Evolutionary conservation across 2,888 invertebrate genomes (phyloP).

Genomic region (Stenchaetothrips biformis): DNA sequence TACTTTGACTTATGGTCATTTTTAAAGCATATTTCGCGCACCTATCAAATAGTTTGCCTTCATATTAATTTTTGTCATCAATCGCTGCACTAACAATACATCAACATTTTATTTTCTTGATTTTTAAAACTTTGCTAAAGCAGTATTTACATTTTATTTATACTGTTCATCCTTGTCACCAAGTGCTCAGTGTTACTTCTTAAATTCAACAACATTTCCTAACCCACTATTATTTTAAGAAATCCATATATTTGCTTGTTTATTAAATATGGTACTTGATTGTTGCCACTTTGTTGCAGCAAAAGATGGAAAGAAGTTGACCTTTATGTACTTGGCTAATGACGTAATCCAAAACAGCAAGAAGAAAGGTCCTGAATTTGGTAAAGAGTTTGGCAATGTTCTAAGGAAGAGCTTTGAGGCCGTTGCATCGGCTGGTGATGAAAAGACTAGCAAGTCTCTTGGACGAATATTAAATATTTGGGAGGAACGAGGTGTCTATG

Average conservation of each 20-base stretch:
- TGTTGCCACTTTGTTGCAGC: slow-evolving; percentile 53
- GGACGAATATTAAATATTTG: slow-evolving; percentile 82
- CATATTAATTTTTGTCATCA: too few relatives aligned
- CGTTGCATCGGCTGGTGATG: slow-evolving; percentile 58
- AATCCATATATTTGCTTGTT: neutral
- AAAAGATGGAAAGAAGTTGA: slow-evolving; percentile 78
- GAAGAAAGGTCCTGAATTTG: slow-evolving; percentile 95
- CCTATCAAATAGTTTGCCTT: too few relatives aligned
- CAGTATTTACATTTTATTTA: too few relatives aligned
- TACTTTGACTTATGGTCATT: too few relatives aligned
- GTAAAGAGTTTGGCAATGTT: slow-evolving; percentile 76
- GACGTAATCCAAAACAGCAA: slow-evolving; percentile 99
- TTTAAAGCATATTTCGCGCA: too few relatives aligned
- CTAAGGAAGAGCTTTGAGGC: slow-evolving; percentile 75
- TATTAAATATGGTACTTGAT: neutral
- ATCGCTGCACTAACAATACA: too few relatives aligned
- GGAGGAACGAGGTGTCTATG: slow-evolving; percentile 88
- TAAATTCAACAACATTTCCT: too few relatives aligned
- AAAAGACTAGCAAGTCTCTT: slow-evolving; percentile 76
- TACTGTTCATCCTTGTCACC: too few relatives aligned
- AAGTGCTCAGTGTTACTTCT: too few relatives aligned
- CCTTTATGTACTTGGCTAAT: slow-evolving; percentile 96
- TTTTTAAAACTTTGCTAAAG: too few relatives aligned
- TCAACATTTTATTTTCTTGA: too few relatives aligned
- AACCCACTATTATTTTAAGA: too few relatives aligned